Percentiles rank a stretch among this genome's conserved stretches.
phyloP scores from a whole-genome alignment of 2,888 invertebrate genomes.

The Belgica antarctica region DNA sequence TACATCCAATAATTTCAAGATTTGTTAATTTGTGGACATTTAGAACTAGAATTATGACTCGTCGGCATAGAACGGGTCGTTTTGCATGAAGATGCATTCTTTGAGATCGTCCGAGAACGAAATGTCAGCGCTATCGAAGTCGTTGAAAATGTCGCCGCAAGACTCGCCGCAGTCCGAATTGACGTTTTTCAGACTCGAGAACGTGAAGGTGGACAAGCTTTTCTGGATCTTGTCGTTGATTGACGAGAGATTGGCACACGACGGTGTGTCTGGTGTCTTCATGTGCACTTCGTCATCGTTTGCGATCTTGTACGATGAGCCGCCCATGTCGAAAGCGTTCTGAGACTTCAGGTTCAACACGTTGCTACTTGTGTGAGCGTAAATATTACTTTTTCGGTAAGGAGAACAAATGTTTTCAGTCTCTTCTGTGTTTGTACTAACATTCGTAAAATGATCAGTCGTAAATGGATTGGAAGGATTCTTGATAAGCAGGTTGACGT shows the following conservation, averaged over 20 bases:
- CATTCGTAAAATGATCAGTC: conserved; percentile 18
- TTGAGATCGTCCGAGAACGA: neutral
- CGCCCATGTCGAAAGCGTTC: conserved; percentile 12
- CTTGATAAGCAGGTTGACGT: neutral
- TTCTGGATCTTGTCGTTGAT: neutral
- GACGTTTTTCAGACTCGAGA: neutral
- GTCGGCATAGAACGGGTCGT: conserved; percentile 17
- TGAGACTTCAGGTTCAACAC: neutral
- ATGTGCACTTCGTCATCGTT: neutral
- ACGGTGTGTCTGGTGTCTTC: conserved; percentile 23
- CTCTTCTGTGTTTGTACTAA: conserved; percentile 7
- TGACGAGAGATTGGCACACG: conserved; percentile 28
- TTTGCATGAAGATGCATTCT: conserved; percentile 23
- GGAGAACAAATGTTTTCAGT: conserved; percentile 14
- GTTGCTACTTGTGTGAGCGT: neutral
- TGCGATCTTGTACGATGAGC: neutral
- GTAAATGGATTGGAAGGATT: conserved; percentile 3
- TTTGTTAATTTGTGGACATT: neutral
- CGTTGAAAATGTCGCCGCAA: conserved; percentile 24
- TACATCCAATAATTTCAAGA: neutral
- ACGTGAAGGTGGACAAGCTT: neutral
- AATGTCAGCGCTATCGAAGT: conserved; percentile 1
- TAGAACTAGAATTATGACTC: neutral
- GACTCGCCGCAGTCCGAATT: neutral
- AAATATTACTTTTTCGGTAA: neutral